phyloP scores from a whole-genome alignment of 2,888 invertebrate genomes.

The Sthenelais limicola region DNA sequence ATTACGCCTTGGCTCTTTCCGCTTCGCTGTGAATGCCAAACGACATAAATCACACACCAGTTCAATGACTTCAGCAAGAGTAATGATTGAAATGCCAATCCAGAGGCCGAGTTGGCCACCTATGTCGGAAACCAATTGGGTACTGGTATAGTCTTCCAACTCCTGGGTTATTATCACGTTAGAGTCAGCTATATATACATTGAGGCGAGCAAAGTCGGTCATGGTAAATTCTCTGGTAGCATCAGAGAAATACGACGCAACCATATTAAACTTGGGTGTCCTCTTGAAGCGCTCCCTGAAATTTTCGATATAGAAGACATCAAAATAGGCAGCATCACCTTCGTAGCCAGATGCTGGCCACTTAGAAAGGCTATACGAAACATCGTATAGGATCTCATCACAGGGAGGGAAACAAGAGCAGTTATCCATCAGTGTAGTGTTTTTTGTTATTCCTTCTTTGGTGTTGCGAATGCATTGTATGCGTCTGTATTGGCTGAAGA shows the following conservation, averaged over 20 bases:
- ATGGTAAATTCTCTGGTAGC: constrained; percentile 48
- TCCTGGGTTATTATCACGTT: constrained; percentile 54
- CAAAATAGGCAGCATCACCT: constrained; percentile 51
- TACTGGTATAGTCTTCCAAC: constrained; percentile 49
- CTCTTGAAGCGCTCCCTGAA: constrained; percentile 48
- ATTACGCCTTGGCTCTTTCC: constrained; percentile 25
- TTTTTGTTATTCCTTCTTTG: constrained; percentile 46
- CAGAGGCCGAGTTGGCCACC: constrained; percentile 53
- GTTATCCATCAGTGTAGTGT: constrained; percentile 45
- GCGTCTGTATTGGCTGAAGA: constrained; percentile 37
- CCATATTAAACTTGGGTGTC: constrained; percentile 43
- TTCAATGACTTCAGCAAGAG: constrained; percentile 50
- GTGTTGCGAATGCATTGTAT: constrained; percentile 48
- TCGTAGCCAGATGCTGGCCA: constrained; percentile 54
- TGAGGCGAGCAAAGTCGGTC: constrained; percentile 52
- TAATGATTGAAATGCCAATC: constrained; percentile 53
- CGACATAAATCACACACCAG: constrained; percentile 41
- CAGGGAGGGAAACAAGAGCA: constrained; percentile 52
- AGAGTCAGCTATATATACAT: constrained; percentile 53
- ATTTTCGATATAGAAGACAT: constrained; percentile 50
- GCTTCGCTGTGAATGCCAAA: constrained; percentile 31
- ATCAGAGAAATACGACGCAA: constrained; percentile 46
- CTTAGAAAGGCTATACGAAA: constrained; percentile 51
- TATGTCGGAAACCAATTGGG: constrained; percentile 51
- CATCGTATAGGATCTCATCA: constrained; percentile 51